phyloP scores from a whole-genome alignment of 2,888 invertebrate genomes.

The Muschampia plurimacula region DNA sequence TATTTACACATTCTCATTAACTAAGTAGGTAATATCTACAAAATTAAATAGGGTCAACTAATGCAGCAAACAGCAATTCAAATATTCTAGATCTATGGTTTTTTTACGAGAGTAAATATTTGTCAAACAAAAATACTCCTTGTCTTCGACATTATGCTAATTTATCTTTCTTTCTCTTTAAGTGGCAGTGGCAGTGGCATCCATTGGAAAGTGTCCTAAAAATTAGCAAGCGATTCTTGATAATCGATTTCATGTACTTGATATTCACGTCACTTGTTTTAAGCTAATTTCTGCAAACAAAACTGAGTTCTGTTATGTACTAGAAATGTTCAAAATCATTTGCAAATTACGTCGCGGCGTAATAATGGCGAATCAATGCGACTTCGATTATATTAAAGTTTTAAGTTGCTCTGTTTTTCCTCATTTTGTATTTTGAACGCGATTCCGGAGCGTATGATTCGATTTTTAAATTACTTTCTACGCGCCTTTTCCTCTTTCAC shows the following conservation, averaged over 20 bases:
- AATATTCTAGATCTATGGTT: not conserved
- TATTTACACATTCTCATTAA: too few relatives aligned
- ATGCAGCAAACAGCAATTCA: not conserved
- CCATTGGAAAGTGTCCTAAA: slow-evolving; percentile 73
- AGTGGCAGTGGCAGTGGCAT: slow-evolving; percentile 60
- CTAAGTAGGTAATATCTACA: too few relatives aligned
- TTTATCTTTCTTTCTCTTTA: slow-evolving; percentile 57
- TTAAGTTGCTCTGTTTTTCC: slow-evolving; percentile 58
- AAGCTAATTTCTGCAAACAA: slow-evolving; percentile 45
- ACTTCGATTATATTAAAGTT: slow-evolving; percentile 49
- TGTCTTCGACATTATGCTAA: slow-evolving; percentile 54
- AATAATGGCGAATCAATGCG: slow-evolving; percentile 52
- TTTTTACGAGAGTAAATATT: not conserved
- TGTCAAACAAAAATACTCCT: not conserved
- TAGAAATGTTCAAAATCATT: slow-evolving; percentile 51
- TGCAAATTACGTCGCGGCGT: slow-evolving; percentile 26
- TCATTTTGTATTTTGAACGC: slow-evolving; percentile 68
- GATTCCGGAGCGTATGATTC: slow-evolving; percentile 60
- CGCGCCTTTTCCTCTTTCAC: slow-evolving; percentile 42
- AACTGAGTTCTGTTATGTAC: slow-evolving; percentile 48
- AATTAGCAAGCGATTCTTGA: slow-evolving; percentile 58
- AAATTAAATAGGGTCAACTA: too few relatives aligned
- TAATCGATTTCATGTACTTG: slow-evolving; percentile 82
- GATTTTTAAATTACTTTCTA: slow-evolving; percentile 65
- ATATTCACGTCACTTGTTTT: slow-evolving; percentile 66